These are phyloP conservation scores for Bufotes viridis DNA, from an alignment of 2,797 vertebrate genomes.

Conservation along the genomic window DNA sequence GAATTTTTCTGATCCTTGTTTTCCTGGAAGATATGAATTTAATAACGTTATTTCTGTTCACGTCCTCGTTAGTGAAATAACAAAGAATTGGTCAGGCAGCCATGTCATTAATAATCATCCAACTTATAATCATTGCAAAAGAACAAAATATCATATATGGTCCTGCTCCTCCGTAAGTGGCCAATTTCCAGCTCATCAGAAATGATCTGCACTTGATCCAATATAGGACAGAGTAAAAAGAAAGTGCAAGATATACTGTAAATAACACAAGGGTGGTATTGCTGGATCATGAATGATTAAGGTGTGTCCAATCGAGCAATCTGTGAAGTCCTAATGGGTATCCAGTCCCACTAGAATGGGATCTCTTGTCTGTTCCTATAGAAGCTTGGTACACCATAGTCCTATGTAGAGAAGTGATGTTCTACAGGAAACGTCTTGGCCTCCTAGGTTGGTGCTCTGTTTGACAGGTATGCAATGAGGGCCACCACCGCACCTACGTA, in stretches of 20 bases:
- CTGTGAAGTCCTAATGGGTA: background rate
- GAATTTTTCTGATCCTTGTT: background rate
- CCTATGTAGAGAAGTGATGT: background rate
- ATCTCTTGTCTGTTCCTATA: background rate
- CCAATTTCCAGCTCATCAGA: background rate
- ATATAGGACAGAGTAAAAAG: background rate
- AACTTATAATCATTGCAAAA: slow-evolving; percentile 13
- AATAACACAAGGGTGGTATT: background rate
- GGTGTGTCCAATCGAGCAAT: background rate
- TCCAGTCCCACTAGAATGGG: background rate
- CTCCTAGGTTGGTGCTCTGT: slow-evolving; percentile 80
- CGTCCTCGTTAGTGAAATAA: background rate
- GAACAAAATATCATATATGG: background rate
- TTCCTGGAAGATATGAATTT: slow-evolving; percentile 25
- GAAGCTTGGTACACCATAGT: background rate
- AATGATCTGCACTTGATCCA: background rate
- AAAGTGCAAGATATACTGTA: background rate
- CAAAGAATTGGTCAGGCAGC: slow-evolving; percentile 1
- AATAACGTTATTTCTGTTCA: slow-evolving; percentile 13
- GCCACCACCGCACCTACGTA: slow-evolving; percentile 84
- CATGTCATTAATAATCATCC: slow-evolving; percentile 8
- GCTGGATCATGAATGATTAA: background rate
- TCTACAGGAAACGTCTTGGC: background rate
- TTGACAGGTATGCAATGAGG: slow-evolving; percentile 86
- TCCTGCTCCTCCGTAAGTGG: background rate